phyloP scores from a whole-genome alignment of 2,888 invertebrate genomes.

The Cantharis rufa region DNA sequence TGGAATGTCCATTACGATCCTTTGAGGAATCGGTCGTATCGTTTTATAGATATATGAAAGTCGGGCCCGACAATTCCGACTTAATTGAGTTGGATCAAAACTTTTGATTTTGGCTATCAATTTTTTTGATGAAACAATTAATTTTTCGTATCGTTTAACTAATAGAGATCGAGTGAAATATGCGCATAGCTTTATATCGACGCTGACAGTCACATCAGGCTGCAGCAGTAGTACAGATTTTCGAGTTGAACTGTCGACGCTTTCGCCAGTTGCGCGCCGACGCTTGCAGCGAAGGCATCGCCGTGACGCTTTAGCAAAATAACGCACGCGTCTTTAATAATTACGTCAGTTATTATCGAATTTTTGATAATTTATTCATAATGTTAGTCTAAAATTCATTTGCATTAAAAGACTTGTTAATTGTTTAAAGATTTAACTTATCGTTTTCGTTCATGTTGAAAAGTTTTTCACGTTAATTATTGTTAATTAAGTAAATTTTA shows the following conservation, averaged over 20 bases:
- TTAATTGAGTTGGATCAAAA: background rate
- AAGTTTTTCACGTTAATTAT: constrained; percentile 2
- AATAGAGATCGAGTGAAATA: constrained; percentile 5
- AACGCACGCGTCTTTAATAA: constrained; percentile 20
- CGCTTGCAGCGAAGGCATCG: constrained; percentile 39
- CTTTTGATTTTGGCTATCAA: background rate
- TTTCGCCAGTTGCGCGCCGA: constrained; percentile 42
- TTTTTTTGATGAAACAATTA: background rate
- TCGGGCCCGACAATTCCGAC: background rate
- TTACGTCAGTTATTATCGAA: constrained; percentile 22
- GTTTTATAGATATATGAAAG: background rate
- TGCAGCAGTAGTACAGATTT: constrained; percentile 26
- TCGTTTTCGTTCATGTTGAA: constrained; percentile 6
- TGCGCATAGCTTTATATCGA: constrained; percentile 35
- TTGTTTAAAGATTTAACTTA: constrained; percentile 22
- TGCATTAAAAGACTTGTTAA: constrained; percentile 13
- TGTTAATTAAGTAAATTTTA: constrained; percentile 15
- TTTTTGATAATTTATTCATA: constrained; percentile 24
- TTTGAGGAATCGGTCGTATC: background rate
- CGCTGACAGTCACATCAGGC: constrained; percentile 16
- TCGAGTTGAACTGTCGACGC: constrained; percentile 28
- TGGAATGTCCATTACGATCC: background rate
- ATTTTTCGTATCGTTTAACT: background rate
- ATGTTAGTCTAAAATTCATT: constrained; percentile 21
- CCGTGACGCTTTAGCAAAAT: constrained; percentile 35